Evolutionary conservation across 2,888 invertebrate species (phyloP).

Genomic region (Nomada fucata): DNA sequence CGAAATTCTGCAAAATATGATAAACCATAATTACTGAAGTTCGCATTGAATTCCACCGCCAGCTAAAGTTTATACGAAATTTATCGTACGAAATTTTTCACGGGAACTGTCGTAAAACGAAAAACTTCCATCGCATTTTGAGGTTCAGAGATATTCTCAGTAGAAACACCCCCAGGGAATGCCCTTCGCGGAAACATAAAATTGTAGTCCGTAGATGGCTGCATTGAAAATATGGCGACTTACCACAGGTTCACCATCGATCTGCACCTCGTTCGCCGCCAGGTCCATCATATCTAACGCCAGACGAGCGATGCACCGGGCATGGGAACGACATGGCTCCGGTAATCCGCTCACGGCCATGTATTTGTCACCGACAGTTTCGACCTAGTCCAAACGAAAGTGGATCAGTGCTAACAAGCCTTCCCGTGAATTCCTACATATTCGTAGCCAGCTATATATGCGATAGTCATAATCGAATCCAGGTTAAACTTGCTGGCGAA

Average conservation of each 20-base stretch:
- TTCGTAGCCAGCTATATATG: neutral
- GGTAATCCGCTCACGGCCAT: slow-evolving; percentile 99
- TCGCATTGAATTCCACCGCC: too few species aligned
- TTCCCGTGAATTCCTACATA: slow-evolving; percentile 39
- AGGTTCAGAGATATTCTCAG: neutral
- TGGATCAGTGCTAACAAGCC: slow-evolving; percentile 57
- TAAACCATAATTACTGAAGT: too few species aligned
- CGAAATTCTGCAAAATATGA: too few species aligned
- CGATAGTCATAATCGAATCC: neutral
- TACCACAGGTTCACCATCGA: slow-evolving; percentile 95
- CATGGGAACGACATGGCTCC: slow-evolving; percentile 95
- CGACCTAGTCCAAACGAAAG: slow-evolving; percentile 88
- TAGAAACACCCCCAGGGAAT: neutral
- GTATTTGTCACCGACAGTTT: slow-evolving; percentile 98
- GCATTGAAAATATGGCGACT: slow-evolving; percentile 62
- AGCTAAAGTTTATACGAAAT: too few species aligned
- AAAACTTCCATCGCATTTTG: neutral
- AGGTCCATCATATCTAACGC: slow-evolving; percentile 98
- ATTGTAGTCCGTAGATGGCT: neutral
- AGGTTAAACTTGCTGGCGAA: too few species aligned
- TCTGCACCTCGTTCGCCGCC: slow-evolving; percentile 91
- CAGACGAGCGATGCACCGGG: slow-evolving; percentile 94
- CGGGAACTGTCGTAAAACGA: neutral
- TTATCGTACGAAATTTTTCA: neutral
- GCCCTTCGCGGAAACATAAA: neutral